Conservation (phyloP, 2,888 invertebrate species). For the Drosophila pseudotalamancana region DNA sequence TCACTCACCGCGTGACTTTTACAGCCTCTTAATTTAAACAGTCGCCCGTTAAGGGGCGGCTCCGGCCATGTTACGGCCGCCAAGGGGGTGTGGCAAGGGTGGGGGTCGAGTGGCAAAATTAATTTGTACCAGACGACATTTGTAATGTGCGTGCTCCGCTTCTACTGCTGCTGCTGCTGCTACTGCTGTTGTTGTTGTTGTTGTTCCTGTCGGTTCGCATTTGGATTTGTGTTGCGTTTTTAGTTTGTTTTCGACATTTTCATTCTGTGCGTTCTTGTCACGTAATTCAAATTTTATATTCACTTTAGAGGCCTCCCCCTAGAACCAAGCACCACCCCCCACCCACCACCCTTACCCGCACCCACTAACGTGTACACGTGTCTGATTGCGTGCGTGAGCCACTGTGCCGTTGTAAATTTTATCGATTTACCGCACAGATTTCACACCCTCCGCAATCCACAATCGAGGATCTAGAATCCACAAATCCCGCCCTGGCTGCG, state of each 20-base stretch:
- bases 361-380: constrained; percentile 20
- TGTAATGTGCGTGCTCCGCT: constrained; percentile 69
- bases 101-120: constrained; percentile 63
- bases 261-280: constrained; percentile 64
- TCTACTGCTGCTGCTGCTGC: constrained; percentile 32
- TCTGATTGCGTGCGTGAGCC: constrained; percentile 31
- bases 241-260: constrained; percentile 42
- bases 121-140: constrained; percentile 78
- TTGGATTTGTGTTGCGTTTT: constrained; percentile 56
- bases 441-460: constrained; percentile 25
- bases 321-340: not conserved
- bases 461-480: not conserved
- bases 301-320: constrained; percentile 43
- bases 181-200: constrained; percentile 13
- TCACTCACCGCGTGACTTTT: constrained; percentile 79
- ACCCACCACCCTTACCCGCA: not conserved
- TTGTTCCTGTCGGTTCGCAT: constrained; percentile 29
- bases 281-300: constrained; percentile 80
- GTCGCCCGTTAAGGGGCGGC: constrained; percentile 41
- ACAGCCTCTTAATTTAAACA: constrained; percentile 79
- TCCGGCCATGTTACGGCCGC: constrained; percentile 45
- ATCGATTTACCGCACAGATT: constrained; percentile 64
- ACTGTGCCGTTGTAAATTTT: constrained; percentile 46
- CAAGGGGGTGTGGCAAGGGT: constrained; percentile 24
- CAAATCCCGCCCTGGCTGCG: not conserved